phyloP scores from a whole-genome alignment of 2,113 vertebrate genomes.

The Platichthys flesus region DNA sequence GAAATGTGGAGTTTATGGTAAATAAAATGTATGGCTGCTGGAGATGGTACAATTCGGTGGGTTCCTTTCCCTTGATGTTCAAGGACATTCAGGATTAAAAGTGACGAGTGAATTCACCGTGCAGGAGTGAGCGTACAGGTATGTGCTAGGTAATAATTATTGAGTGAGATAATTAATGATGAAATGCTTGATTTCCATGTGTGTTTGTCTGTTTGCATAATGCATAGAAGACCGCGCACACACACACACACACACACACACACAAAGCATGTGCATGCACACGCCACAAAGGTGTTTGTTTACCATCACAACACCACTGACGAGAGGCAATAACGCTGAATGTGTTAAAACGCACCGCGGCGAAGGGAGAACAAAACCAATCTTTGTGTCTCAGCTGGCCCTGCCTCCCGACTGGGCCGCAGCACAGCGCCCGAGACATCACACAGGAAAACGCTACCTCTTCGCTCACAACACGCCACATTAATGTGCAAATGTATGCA shows the following conservation, averaged over 20 bases:
- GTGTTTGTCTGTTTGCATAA: neutral
- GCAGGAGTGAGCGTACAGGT: neutral
- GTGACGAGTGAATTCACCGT: neutral
- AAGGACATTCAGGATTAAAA: constrained; percentile 1
- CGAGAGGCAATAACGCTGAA: constrained; percentile 86
- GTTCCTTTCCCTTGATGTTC: neutral
- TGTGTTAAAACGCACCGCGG: constrained; percentile 95
- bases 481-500: constrained; percentile 99
- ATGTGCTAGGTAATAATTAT: constrained; percentile 27
- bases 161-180: constrained; percentile 13
- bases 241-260: neutral
- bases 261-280: neutral
- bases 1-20: constrained; percentile 46
- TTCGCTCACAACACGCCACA: constrained; percentile 94
- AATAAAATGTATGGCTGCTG: constrained; percentile 49
- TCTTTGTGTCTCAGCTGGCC: constrained; percentile 99
- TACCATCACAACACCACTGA: constrained; percentile 56
- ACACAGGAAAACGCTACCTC: constrained; percentile 93
- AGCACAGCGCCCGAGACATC: constrained; percentile 96
- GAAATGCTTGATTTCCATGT: constrained; percentile 2
- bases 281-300: constrained; percentile 65
- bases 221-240: neutral
- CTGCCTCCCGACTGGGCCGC: constrained; percentile 96
- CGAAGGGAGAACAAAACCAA: constrained; percentile 97
- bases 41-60: constrained; percentile 11